These are phyloP conservation scores for Acanthaster planci DNA, from an alignment of 35 echinoderm and acorn worm genomes.

Conservation along the genomic window DNA sequence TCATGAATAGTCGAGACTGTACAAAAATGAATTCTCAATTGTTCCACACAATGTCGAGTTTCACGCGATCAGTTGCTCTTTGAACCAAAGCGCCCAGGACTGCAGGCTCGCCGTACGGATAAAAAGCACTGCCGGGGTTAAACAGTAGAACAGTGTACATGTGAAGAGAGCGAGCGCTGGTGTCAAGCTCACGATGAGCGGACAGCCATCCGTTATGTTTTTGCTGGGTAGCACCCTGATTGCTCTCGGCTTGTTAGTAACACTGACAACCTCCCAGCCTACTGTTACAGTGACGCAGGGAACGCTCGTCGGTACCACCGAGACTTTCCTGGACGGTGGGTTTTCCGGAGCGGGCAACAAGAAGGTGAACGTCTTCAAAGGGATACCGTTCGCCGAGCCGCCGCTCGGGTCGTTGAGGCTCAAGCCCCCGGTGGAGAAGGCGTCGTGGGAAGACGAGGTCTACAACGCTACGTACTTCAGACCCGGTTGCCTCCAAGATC, in stretches of 20 bases:
- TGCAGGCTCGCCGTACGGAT: too few species aligned
- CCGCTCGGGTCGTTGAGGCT: slow-evolving; percentile 58
- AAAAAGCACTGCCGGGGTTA: too few species aligned
- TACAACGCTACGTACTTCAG: slow-evolving; percentile 64
- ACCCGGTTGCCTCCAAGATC: slow-evolving; percentile 53
- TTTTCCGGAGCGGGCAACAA: not conserved
- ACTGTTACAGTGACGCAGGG: slow-evolving; percentile 37
- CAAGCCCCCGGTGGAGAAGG: slow-evolving; percentile 44
- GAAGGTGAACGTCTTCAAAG: slow-evolving; percentile 54
- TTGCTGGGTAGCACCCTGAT: too few species aligned
- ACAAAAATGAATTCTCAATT: too few species aligned
- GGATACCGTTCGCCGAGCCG: slow-evolving; percentile 84
- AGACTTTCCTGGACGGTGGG: slow-evolving; percentile 15
- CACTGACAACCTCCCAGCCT: not conserved
- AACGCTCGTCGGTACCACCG: not conserved
- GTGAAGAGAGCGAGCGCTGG: too few species aligned
- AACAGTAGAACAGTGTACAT: too few species aligned
- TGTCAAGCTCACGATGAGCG: too few species aligned
- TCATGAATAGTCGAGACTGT: too few species aligned
- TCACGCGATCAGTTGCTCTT: too few species aligned
- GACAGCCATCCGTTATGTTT: too few species aligned
- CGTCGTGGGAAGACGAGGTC: slow-evolving; percentile 42
- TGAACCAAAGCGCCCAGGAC: too few species aligned
- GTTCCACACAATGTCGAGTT: too few species aligned
- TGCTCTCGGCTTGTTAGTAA: not conserved